Base-by-base conservation (phyloP, 1,140 invertebrate species). In the Drosophila prosaltans region DNA sequence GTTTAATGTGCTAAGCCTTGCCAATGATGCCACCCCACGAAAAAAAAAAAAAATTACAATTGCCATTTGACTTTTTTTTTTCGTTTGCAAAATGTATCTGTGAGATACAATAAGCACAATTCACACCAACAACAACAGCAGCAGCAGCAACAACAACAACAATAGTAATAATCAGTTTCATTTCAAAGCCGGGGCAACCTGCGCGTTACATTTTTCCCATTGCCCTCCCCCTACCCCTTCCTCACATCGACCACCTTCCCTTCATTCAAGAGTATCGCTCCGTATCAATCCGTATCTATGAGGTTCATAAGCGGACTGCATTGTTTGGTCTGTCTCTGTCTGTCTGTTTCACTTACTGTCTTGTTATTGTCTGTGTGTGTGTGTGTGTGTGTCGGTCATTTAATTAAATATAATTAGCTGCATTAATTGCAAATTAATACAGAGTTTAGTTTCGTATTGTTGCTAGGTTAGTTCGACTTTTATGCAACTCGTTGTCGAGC, bases 371-470 rank as follows among this genome's bases (percentile, higher is more conserved):
- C 32, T 6, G 16, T 16, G 16, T 16, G 16, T 16, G 16, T 16
- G 16, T 16, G 16, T 16, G 16, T 16, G 32, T 51, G 65, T 68
- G 59, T 78, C 84, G 84, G 82, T 88, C 84, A 80, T 88, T 89
- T 88, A 89, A 88, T 88, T 88, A 88, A 88, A 88, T 88, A 89
- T 88, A 88, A 88, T 88, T 88, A 88, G 84, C 84, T 84, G 80
- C 84, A 88, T 89, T 88, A 88, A 88, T 88, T 89, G 84, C 80
- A 88, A 89, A 88, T 88, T 88, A 88, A 88, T 88, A 89, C 84
- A 89, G 80, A 88, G 79, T 78, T 88, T 83, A 83, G 77, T 72
- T 76, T 83, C 55, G 62, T 54, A 69, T 80, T 66, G 81, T 69
- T 73, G 70, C 73, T 65, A 72, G 72, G 65, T 77, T 30, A 40